Percentiles rank a stretch among this genome's conserved stretches.
Conservation (phyloP, 2,888 invertebrate genomes). For the Axea sp. region DNA sequence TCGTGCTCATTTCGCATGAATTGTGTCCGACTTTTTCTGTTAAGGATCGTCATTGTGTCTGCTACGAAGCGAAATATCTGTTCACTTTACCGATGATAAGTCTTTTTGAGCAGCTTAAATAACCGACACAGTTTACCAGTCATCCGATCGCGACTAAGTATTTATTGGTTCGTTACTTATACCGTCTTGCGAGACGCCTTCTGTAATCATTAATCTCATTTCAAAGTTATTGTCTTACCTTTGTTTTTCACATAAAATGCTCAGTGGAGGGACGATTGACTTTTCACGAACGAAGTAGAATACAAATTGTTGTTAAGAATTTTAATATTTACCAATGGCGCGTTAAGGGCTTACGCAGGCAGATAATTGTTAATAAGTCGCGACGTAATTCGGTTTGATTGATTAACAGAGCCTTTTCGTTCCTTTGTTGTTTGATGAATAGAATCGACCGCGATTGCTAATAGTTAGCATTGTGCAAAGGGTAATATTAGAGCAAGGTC, state of each 20-base stretch:
- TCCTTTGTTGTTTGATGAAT: constrained; percentile 16
- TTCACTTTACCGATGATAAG: constrained; percentile 21
- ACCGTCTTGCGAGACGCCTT: no score
- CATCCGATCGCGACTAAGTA: no score
- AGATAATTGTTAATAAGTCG: constrained; percentile 18
- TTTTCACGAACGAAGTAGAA: no score
- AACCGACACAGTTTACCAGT: constrained; percentile 24
- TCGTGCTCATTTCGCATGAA: constrained; percentile 40
- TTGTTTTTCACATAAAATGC: no score
- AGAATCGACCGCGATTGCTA: constrained; percentile 37
- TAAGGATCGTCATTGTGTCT: constrained; percentile 18
- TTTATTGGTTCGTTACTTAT: no score
- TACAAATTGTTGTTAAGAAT: no score
- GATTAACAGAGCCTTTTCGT: constrained; percentile 28
- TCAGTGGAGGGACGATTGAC: no score
- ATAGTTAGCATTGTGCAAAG: constrained; percentile 24
- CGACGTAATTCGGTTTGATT: neutral
- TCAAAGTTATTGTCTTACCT: no score
- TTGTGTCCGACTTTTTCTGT: constrained; percentile 26
- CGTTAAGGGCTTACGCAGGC: no score
- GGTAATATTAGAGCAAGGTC: constrained; percentile 27
- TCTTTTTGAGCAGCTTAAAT: constrained; percentile 19
- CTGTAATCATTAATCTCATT: no score
- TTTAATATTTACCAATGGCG: no score
- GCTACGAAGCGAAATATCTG: constrained; percentile 15